Base-by-base conservation (phyloP, 1,140 invertebrate species). In the Nylanderia fulva region DNA sequence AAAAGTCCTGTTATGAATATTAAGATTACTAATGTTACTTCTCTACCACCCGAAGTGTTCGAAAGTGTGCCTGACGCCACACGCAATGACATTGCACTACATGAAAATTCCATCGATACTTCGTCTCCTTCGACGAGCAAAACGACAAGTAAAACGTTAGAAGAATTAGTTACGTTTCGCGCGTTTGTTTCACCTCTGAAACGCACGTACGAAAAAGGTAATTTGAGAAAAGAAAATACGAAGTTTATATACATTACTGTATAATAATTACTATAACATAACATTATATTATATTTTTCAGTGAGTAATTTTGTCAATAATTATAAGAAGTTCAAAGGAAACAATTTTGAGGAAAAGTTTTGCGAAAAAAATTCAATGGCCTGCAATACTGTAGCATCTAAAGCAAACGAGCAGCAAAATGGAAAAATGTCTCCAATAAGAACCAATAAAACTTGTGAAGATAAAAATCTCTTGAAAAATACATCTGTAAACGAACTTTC, bases 21-120 rank as follows among this genome's bases (percentile, higher is more conserved):
- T 1, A 88, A 90, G 77, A 93, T 93, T 56, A 89, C 79, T 11
- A 92, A 92, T 33, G 90, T 93, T 18, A 86, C 89, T 7, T 93
- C 93, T 3, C 48, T 93, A 24, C 77, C 91, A 15, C 86, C 86
- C 1, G 87, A 91, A 60, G 76, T 72, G 18, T 92, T 92, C 36
- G 88, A 86, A 13, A 84, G 8, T 27, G 71, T 69, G n/a, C 68
- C 82, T 7, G 52, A 82, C 24, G 29, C 36, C 0, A 13, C 18
- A 61, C 21, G 7, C 3, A 1, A 36, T 11, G 6, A 76, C 18
- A 5, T 29, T 6, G 15, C 29, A 4, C 42, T n/a, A 54, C 3
- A 21, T 33, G n/a, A 15, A 0, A 54, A 68, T 36, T 39, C 45
- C 6, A 42, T 11, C 15, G 15, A 56, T 13, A 39, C 8, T 0